Conservation (phyloP, 1,140 invertebrate genomes). For the Drosophila mojavensis region DNA sequence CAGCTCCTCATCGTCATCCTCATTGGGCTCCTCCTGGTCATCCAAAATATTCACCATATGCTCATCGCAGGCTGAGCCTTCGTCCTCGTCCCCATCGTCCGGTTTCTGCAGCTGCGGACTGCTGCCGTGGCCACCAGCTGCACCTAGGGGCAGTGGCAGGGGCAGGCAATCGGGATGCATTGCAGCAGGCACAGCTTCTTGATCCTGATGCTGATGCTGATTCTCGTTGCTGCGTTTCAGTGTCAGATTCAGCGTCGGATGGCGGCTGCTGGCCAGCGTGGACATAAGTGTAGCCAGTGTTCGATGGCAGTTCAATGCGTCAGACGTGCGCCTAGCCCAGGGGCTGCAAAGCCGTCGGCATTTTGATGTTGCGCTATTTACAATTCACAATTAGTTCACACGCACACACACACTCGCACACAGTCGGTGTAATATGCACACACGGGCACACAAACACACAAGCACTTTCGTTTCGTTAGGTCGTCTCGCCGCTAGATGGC, state of each 20-base stretch:
- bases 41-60: conserved; percentile 65
- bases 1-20: conserved; percentile 41
- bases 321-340: conserved; percentile 7
- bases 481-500: conserved; percentile 38
- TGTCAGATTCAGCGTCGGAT: conserved; percentile 63
- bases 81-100: conserved; percentile 40
- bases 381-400: conserved; percentile 38
- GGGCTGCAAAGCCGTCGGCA: conserved; percentile 44
- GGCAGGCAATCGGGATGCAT: conserved; percentile 76
- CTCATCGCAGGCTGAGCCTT: conserved; percentile 47
- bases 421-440: not conserved
- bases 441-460: not conserved
- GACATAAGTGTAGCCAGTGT: conserved; percentile 63
- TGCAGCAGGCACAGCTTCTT: conserved; percentile 15
- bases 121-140: conserved; percentile 41
- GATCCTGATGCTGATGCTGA: conserved; percentile 17
- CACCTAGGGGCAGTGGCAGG: conserved; percentile 60
- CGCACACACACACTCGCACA: conserved; percentile 1
- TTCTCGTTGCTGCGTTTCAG: conserved; percentile 36
- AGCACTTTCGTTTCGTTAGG: conserved; percentile 16
- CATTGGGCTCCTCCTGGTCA: conserved; percentile 36
- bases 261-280: conserved; percentile 75
- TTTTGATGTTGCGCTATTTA: conserved; percentile 14
- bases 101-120: conserved; percentile 61
- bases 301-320: not conserved